Conservation (phyloP, 2,113 vertebrate genomes). For the Gymnarchus niloticus region DNA sequence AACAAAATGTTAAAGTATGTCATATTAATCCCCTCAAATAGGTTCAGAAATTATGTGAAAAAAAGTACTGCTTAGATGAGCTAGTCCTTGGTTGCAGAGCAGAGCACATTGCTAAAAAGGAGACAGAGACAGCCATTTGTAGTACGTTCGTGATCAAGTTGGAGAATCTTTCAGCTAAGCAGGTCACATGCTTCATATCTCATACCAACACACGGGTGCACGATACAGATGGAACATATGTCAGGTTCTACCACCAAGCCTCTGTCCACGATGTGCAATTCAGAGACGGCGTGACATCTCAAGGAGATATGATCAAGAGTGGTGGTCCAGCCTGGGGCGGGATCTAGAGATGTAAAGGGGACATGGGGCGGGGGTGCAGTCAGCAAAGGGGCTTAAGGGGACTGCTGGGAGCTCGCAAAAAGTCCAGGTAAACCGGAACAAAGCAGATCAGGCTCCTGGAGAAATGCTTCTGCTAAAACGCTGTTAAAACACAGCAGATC, state of each 20-base stretch:
- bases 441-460: background rate
- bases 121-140: too few relatives aligned
- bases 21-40: too few relatives aligned
- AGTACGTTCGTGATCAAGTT: too few relatives aligned
- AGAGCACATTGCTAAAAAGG: background rate
- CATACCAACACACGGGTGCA: background rate
- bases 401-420: background rate
- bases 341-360: background rate
- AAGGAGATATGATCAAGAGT: background rate
- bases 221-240: background rate
- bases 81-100: background rate
- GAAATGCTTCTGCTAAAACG: background rate
- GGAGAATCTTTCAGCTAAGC: background rate
- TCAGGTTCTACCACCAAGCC: too few relatives aligned
- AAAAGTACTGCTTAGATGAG: background rate
- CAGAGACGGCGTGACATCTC: background rate
- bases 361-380: background rate
- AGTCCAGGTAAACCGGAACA: background rate
- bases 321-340: background rate
- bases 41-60: background rate
- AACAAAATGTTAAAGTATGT: background rate
- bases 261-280: too few relatives aligned
- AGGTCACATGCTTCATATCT: background rate
- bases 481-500: background rate
- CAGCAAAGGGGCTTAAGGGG: background rate